A percentile compares a stretch with the other conserved stretches of the same genome.
phyloP scores from a whole-genome alignment of 64 coral and sea anemone species.

The Stichodactyla helianthus region DNA sequence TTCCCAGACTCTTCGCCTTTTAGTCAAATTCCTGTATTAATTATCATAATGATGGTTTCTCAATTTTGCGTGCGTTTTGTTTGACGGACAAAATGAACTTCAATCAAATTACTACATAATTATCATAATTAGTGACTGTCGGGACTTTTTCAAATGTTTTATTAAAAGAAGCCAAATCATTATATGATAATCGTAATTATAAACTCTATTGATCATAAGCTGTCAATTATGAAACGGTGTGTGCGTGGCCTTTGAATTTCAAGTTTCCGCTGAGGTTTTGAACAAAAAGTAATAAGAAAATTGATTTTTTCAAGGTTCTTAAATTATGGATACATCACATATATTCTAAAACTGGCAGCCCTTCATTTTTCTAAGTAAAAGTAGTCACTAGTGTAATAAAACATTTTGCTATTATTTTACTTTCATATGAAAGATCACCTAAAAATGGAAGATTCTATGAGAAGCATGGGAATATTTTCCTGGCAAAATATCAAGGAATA shows the following conservation, averaged over 20 bases:
- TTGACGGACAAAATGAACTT: background rate
- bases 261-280: background rate
- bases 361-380: too few species aligned
- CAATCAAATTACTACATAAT: background rate
- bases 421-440: too few species aligned
- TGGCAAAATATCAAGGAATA: too few species aligned
- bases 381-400: too few species aligned
- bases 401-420: too few species aligned
- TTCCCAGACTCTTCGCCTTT: constrained; percentile 14
- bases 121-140: background rate
- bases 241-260: background rate
- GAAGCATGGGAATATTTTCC: too few species aligned
- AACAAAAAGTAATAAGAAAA: background rate
- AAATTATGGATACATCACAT: too few species aligned
- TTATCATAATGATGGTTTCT: background rate
- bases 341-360: too few species aligned
- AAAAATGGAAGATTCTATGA: too few species aligned
- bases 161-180: background rate
- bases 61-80: background rate
- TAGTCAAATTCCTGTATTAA: constrained; percentile 12
- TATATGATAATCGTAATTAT: background rate
- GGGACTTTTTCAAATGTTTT: background rate
- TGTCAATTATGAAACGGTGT: background rate
- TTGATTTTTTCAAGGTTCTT: too few species aligned
- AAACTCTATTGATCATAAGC: background rate